phyloP scores from a whole-genome alignment of 2,797 vertebrate species.

The Jordanella pulchra region DNA sequence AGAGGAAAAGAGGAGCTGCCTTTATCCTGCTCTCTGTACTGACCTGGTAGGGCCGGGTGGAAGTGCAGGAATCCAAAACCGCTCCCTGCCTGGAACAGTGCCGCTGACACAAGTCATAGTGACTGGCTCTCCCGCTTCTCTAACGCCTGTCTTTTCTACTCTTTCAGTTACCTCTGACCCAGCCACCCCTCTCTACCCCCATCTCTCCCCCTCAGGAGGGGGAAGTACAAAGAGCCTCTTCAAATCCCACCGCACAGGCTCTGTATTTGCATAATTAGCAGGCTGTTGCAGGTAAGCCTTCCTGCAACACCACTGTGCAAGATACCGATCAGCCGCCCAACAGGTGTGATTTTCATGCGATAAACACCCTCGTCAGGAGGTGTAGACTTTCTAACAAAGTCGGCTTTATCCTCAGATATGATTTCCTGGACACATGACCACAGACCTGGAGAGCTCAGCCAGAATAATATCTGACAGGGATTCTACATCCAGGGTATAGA shows the following conservation, averaged over 20 bases:
- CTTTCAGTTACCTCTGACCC: slow-evolving; percentile 42
- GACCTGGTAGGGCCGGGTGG: slow-evolving; percentile 43
- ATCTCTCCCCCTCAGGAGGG: slow-evolving; percentile 34
- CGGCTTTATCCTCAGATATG: slow-evolving; percentile 21
- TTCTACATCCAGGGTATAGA: slow-evolving; percentile 1
- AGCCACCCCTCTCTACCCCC: neutral
- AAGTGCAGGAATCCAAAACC: slow-evolving; percentile 33
- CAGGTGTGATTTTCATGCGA: slow-evolving; percentile 54
- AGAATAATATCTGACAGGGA: neutral
- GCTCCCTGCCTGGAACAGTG: slow-evolving; percentile 36
- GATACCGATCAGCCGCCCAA: slow-evolving; percentile 33
- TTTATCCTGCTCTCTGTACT: slow-evolving; percentile 18
- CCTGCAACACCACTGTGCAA: neutral
- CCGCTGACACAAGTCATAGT: slow-evolving; percentile 54
- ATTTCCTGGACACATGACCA: slow-evolving; percentile 29
- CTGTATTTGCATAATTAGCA: slow-evolving; percentile 68
- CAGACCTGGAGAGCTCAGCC: neutral
- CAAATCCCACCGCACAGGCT: slow-evolving; percentile 36
- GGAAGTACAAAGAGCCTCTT: slow-evolving; percentile 70
- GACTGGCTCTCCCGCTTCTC: slow-evolving; percentile 24
- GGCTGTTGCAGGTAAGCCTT: slow-evolving; percentile 50
- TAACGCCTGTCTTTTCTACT: slow-evolving; percentile 41
- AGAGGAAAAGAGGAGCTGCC: neutral
- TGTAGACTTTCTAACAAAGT: slow-evolving; percentile 51
- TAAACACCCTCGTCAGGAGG: slow-evolving; percentile 20